Evolutionary conservation across 2,113 vertebrate species (phyloP), one percentile per base, ranked within the genome.

Genomic region (Chlorocebus sabaeus): DNA sequence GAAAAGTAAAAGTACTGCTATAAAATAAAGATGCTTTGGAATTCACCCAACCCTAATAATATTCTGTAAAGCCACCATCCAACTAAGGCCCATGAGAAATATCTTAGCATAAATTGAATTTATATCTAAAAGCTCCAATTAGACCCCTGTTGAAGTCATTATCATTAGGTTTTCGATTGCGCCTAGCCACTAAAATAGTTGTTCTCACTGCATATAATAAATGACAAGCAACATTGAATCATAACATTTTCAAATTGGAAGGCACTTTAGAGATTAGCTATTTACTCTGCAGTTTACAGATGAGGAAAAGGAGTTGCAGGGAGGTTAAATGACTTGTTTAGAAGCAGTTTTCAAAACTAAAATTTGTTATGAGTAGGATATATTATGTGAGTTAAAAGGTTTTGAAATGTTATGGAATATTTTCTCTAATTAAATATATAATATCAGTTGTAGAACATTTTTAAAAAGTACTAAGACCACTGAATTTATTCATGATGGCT

Each of bases 111-210:
- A 94, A 97, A 90, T 1, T 84, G 79, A 92, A 82, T 89, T 92
- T 97, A 83, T 81, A 93, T 57, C 68, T 86, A 82, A 93, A 95
- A 40, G 50, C n/a, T 68, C 43, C 93, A 89, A 96, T 96, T 96
- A 95, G 95, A 86, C 40, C 48, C 40, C 48, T 90, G 27, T 61
- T 89, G 17, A 90, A 89, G n/a, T 6, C n/a, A 97, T 91, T 93
- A 96, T 93, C 89, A 93, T 93, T 92, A 89, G 32, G 6, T 83
- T 96, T 93, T 89, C 43, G 75, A 72, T 89, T 97, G 70, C 89
- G 52, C n/a, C 35, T 92, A 59, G 32, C 48, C 14, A 6, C 73
- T 95, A 70, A 94, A 94, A 79, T 61, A 55, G 78, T 70, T 96
- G n/a, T 93, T 87, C 89, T 96, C 23, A 86, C 52, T 96, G 83